Conservation (phyloP, 2,113 vertebrate genomes). For the Drymodes brunneopygia region DNA sequence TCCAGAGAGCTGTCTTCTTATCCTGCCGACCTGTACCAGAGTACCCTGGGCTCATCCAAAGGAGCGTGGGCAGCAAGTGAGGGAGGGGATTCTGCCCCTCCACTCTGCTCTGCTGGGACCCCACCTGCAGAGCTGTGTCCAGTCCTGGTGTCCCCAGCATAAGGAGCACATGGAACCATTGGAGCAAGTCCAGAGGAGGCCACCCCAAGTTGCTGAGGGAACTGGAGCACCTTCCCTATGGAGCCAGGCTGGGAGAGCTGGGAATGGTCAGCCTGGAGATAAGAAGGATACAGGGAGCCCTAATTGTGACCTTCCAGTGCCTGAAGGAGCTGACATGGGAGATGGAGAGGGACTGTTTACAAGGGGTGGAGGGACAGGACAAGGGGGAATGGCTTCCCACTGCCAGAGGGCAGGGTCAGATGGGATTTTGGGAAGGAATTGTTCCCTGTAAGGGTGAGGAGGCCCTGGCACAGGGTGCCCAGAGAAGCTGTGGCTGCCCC, state of each 20-base stretch:
- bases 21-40: neutral
- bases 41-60: neutral
- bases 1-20: neutral
- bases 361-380: accelerated
- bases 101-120: neutral
- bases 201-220: neutral
- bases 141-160: neutral
- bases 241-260: neutral
- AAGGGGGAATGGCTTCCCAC: neutral
- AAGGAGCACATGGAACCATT: neutral
- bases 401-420: accelerated
- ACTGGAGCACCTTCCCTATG: neutral
- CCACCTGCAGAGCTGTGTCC: neutral
- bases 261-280: neutral
- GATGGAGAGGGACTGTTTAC: neutral
- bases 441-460: accelerated
- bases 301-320: neutral
- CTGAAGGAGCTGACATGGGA: neutral
- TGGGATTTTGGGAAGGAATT: neutral
- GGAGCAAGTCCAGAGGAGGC: neutral
- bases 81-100: neutral
- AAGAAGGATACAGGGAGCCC: neutral
- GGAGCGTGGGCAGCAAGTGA: neutral
- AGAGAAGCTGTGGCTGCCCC: neutral
- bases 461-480: neutral